These are phyloP conservation scores for Rhyzopertha dominica DNA, from an alignment of 1,140 invertebrate species.

Conservation along the genomic window DNA sequence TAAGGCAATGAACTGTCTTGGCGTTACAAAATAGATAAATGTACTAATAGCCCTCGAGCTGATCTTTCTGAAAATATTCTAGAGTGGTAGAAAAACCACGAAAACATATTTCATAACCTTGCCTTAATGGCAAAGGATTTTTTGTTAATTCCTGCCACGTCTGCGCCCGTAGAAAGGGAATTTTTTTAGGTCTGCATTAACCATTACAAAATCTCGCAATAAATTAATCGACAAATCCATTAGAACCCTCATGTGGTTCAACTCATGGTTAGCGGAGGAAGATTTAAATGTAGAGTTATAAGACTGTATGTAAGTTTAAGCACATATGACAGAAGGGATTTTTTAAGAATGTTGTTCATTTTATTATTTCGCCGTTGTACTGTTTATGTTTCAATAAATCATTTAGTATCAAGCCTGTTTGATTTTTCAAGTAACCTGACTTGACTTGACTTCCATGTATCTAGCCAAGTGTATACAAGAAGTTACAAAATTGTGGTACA, in stretches of 20 bases:
- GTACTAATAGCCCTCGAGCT: conserved; percentile 11
- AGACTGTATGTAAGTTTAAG: no score
- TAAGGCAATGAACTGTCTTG: conserved; percentile 11
- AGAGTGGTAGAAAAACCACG: conserved; percentile 20
- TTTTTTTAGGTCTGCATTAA: no score
- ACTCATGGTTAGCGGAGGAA: not conserved
- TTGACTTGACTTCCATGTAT: no score
- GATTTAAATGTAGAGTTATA: no score
- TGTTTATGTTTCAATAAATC: no score
- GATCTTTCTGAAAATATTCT: conserved; percentile 15
- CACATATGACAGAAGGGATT: no score
- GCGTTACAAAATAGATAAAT: conserved; percentile 19
- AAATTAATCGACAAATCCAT: conserved; percentile 12
- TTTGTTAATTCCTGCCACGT: conserved; percentile 14
- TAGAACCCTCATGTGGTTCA: conserved; percentile 9
- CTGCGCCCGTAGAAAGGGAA: conserved; percentile 16
- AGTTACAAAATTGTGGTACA: no score
- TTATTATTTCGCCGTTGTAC: no score
- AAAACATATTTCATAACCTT: conserved; percentile 17
- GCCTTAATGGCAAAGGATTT: conserved; percentile 19
- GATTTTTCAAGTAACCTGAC: no score
- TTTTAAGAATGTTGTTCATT: no score
- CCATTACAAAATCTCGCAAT: conserved; percentile 16
- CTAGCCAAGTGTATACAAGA: no score
- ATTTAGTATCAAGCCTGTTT: no score